Percentiles rank a stretch among this genome's conserved stretches.
Evolutionary conservation across 2,113 vertebrate species (phyloP).

Genomic region (Crotalus helleri): DNA sequence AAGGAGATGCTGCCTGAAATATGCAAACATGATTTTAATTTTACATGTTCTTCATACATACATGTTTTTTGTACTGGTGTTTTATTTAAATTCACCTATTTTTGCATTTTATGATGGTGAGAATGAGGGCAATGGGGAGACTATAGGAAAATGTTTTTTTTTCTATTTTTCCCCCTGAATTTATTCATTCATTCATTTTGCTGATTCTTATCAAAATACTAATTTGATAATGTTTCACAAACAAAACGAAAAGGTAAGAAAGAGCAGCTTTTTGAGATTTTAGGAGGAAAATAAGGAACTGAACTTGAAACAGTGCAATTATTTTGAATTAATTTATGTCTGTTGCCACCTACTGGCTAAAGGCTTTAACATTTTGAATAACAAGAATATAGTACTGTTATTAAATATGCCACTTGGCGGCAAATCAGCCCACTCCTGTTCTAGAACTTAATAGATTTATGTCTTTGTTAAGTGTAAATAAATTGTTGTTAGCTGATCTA

Average conservation of each 20-base stretch:
- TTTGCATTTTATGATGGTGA: background rate
- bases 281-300: background rate
- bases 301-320: background rate
- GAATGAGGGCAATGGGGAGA: background rate
- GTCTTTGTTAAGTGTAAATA: background rate
- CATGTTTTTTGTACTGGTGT: background rate
- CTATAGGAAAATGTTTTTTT: background rate
- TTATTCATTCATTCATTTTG: background rate
- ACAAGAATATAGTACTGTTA: background rate
- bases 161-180: background rate
- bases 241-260: background rate
- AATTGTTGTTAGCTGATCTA: background rate
- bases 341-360: conserved; percentile 9
- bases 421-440: background rate
- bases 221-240: background rate
- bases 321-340: background rate
- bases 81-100: background rate
- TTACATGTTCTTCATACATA: background rate
- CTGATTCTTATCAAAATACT: background rate
- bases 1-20: background rate
- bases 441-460: background rate
- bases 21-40: background rate
- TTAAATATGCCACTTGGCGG: background rate
- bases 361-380: background rate
- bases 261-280: background rate